Evolutionary conservation across 1,140 invertebrate species (phyloP).

Genomic region (Dolichoris vasculosae): DNA sequence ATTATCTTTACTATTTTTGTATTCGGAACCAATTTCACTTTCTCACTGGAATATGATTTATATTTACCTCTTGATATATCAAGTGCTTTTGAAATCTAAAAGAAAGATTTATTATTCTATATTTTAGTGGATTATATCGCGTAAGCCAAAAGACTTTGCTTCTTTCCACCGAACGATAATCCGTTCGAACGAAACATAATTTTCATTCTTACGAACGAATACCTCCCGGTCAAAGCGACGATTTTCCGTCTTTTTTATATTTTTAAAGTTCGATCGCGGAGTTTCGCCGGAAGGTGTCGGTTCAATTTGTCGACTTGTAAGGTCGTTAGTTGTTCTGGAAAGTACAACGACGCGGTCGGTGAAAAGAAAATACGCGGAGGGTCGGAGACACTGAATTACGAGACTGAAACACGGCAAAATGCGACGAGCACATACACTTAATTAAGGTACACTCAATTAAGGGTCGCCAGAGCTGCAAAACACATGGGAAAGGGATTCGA

Average conservation of each 20-base stretch:
- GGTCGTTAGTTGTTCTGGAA: not conserved
- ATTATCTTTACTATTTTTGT: no score
- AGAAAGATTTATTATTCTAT: not conserved
- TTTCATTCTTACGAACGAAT: not conserved
- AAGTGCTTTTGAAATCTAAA: not conserved
- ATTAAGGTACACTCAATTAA: slow-evolving; percentile 57
- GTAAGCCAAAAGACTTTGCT: not conserved
- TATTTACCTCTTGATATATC: no score
- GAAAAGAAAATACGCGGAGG: not conserved
- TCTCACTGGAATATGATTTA: no score
- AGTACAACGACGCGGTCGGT: not conserved
- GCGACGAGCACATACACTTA: slow-evolving; percentile 54
- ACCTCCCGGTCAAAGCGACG: not conserved
- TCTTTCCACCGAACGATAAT: not conserved
- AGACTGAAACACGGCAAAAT: slow-evolving; percentile 48
- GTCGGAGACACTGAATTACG: not conserved
- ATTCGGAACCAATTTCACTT: no score
- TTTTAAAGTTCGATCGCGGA: not conserved
- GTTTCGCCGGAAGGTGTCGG: no score
- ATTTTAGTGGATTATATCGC: not conserved
- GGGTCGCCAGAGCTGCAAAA: not conserved
- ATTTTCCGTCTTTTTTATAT: not conserved
- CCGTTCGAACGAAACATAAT: not conserved
- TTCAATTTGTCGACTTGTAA: not conserved
- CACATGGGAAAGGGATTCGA: not conserved